These are phyloP conservation scores for Sarcophilus harrisii DNA, from an alignment of 2,797 vertebrate genomes.

Conservation along the genomic window DNA sequence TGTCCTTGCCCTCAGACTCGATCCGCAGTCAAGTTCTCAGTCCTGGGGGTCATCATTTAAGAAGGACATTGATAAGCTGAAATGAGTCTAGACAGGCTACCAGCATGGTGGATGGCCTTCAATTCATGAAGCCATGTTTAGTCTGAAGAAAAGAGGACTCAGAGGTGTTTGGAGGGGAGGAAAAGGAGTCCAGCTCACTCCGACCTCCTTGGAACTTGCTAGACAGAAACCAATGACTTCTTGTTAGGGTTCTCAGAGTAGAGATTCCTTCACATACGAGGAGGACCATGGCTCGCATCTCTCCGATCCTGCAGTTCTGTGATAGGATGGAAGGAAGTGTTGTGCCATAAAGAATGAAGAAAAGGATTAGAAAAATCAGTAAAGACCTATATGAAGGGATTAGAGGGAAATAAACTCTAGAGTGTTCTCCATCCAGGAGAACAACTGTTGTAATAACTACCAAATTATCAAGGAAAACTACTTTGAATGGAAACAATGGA, in stretches of 20 bases:
- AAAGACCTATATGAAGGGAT: not conserved
- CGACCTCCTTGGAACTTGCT: not conserved
- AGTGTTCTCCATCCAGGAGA: not conserved
- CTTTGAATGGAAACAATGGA: not conserved
- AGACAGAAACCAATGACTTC: not conserved
- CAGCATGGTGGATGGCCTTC: not conserved
- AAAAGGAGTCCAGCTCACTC: not conserved
- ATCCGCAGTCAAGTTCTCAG: not conserved
- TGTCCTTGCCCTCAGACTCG: not conserved
- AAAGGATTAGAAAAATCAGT: not conserved
- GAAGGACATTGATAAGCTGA: not conserved
- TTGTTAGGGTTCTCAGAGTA: not conserved
- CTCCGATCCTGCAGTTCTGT: not conserved
- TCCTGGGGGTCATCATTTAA: not conserved
- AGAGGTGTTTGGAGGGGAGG: not conserved
- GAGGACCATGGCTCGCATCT: not conserved
- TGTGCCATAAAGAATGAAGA: not conserved
- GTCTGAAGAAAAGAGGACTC: not conserved
- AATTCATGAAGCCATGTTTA: not conserved
- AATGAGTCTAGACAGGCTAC: not conserved
- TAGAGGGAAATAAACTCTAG: not conserved
- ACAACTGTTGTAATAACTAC: not conserved
- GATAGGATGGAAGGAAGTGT: not conserved
- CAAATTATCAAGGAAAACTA: not conserved
- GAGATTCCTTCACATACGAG: not conserved